Conservation (phyloP, 2,888 invertebrate species). For the Urechis unicinctus region DNA sequence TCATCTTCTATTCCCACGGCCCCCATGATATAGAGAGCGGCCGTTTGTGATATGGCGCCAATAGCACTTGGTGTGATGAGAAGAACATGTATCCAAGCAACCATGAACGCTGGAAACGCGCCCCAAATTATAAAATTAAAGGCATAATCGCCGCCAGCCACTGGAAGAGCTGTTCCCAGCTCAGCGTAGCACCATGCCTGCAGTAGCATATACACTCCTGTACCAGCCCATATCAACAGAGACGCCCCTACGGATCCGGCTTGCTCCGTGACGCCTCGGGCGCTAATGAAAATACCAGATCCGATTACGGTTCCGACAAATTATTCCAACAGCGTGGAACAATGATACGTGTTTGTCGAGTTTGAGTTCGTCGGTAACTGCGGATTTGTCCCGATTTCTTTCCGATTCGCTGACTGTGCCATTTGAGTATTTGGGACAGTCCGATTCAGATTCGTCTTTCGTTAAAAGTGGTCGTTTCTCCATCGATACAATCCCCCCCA, state of each 20-base stretch:
- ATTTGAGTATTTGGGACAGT: no score
- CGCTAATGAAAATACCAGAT: neutral
- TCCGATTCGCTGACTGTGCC: no score
- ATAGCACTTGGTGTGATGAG: neutral
- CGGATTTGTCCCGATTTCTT: no score
- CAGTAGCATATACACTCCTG: neutral
- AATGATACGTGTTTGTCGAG: neutral
- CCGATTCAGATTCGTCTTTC: no score
- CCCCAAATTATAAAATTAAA: neutral
- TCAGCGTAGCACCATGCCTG: neutral
- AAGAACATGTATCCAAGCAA: neutral
- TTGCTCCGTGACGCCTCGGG: neutral
- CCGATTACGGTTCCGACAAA: neutral
- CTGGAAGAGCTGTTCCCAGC: neutral
- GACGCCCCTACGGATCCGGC: neutral
- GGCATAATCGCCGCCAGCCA: neutral
- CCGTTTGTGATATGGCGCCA: neutral
- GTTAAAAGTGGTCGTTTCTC: no score
- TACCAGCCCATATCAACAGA: neutral
- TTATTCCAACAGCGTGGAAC: neutral
- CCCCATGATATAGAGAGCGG: neutral
- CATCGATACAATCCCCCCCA: no score
- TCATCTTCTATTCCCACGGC: neutral
- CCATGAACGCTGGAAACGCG: neutral
- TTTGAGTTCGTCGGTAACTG: no score